Evolutionary conservation across 1,140 invertebrate genomes (phyloP).

Genomic region (Lordiphosa stackelbergi): DNA sequence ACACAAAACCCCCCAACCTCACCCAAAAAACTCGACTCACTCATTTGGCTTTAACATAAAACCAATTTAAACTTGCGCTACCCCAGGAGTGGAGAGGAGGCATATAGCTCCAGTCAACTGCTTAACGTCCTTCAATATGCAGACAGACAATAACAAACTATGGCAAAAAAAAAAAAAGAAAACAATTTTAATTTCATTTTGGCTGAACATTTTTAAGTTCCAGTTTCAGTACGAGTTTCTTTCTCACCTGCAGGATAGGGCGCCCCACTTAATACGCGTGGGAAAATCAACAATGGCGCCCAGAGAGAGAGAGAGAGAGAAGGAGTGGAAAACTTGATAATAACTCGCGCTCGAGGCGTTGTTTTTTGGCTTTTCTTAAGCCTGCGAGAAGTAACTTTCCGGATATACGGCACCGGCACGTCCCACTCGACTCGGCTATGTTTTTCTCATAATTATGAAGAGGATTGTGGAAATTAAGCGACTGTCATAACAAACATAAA

Average conservation of each 20-base stretch:
- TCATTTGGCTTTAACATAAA: slow-evolving; percentile 75
- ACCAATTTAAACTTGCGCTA: slow-evolving; percentile 68
- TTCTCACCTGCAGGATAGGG: slow-evolving; percentile 16
- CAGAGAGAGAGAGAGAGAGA: not conserved
- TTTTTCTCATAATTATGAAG: slow-evolving; percentile 54
- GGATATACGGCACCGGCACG: slow-evolving; percentile 37
- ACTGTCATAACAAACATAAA: slow-evolving; percentile 49
- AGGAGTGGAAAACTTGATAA: slow-evolving; percentile 54
- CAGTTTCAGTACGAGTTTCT: slow-evolving; percentile 31
- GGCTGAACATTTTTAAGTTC: slow-evolving; percentile 65
- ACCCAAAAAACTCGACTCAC: slow-evolving; percentile 29
- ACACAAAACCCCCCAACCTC: not conserved
- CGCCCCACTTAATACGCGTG: slow-evolving; percentile 68
- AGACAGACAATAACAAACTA: slow-evolving; percentile 62
- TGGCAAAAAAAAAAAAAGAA: slow-evolving; percentile 33
- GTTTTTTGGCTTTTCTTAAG: slow-evolving; percentile 71
- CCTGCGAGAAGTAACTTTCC: slow-evolving; percentile 4
- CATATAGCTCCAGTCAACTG: slow-evolving; percentile 24
- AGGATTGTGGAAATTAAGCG: slow-evolving; percentile 65
- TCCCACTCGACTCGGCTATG: slow-evolving; percentile 16
- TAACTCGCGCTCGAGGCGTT: slow-evolving; percentile 51
- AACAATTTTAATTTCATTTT: slow-evolving; percentile 73
- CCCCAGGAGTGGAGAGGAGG: slow-evolving; percentile 24
- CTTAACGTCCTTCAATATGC: slow-evolving; percentile 58
- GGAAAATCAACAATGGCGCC: slow-evolving; percentile 63